Evolutionary conservation across 2,888 invertebrate species (phyloP).

Genomic region (Drosophila monieri): DNA sequence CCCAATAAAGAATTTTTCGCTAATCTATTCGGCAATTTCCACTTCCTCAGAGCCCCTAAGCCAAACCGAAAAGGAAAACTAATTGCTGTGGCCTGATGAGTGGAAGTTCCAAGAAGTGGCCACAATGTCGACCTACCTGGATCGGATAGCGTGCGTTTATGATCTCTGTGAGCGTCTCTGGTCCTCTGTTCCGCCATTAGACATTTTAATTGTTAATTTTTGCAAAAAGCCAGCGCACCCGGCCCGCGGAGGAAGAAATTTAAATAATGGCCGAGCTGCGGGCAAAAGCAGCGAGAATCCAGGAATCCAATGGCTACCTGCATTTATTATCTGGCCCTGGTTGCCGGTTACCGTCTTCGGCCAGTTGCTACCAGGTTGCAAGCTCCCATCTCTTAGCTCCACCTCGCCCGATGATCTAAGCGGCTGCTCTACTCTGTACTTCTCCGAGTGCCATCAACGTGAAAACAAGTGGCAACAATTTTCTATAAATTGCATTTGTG

Average conservation of each 20-base stretch:
- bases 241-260: slow-evolving; percentile 54
- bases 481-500: slow-evolving; percentile 80
- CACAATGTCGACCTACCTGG: slow-evolving; percentile 27
- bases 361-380: background rate
- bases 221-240: slow-evolving; percentile 17
- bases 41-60: slow-evolving; percentile 53
- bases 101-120: slow-evolving; percentile 59
- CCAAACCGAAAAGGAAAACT: slow-evolving; percentile 35
- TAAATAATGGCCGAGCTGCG: slow-evolving; percentile 73
- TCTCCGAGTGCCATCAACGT: slow-evolving; percentile 67
- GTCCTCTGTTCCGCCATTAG: slow-evolving; percentile 63
- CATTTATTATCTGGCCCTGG: slow-evolving; percentile 64
- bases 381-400: slow-evolving; percentile 16
- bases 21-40: slow-evolving; percentile 67
- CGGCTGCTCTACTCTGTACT: slow-evolving; percentile 18
- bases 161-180: slow-evolving; percentile 35
- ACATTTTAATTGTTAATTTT: slow-evolving; percentile 78
- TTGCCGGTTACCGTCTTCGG: background rate
- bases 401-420: slow-evolving; percentile 20
- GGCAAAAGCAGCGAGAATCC: slow-evolving; percentile 42
- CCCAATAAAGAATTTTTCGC: slow-evolving; percentile 46
- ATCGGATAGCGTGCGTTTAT: slow-evolving; percentile 49
- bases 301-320: slow-evolving; percentile 59
- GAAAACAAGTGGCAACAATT: slow-evolving; percentile 81
- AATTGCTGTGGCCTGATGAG: slow-evolving; percentile 40